Evolutionary conservation across 2,797 vertebrate species (phyloP).

Genomic region (Oryzias dopingdopingensis): DNA sequence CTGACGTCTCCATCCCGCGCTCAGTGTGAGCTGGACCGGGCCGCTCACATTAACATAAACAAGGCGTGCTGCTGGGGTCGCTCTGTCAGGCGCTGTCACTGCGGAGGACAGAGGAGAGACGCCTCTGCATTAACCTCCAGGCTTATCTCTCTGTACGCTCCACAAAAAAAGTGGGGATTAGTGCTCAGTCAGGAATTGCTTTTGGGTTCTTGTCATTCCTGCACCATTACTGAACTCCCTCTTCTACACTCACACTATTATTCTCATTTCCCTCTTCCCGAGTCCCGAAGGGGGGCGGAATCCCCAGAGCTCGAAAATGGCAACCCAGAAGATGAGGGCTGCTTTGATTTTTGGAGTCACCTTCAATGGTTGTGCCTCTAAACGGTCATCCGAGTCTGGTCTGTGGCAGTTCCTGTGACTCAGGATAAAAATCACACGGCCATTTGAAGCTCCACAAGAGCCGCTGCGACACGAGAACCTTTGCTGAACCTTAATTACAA

Average conservation of each 20-base stretch:
- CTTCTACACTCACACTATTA: slow-evolving; percentile 53
- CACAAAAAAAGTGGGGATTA: slow-evolving; percentile 71
- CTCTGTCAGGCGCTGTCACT: slow-evolving; percentile 72
- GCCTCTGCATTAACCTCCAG: slow-evolving; percentile 72
- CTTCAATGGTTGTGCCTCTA: slow-evolving; percentile 28
- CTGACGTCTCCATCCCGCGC: slow-evolving; percentile 66
- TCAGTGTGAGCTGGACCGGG: slow-evolving; percentile 54
- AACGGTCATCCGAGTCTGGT: neutral
- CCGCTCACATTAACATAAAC: slow-evolving; percentile 72
- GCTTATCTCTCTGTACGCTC: slow-evolving; percentile 68
- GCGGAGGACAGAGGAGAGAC: slow-evolving; percentile 61
- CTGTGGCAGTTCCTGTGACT: neutral
- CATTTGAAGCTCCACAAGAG: neutral
- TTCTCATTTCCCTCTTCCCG: slow-evolving; percentile 51
- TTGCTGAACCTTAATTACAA: neutral
- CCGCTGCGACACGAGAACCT: neutral
- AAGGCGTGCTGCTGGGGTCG: slow-evolving; percentile 62
- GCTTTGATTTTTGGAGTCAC: slow-evolving; percentile 38
- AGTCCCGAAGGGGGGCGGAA: slow-evolving; percentile 45
- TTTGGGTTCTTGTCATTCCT: slow-evolving; percentile 72
- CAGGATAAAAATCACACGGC: neutral
- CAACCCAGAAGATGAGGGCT: slow-evolving; percentile 3
- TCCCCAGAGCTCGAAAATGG: slow-evolving; percentile 51
- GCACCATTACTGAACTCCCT: slow-evolving; percentile 62
- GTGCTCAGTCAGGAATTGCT: slow-evolving; percentile 74